Conservation (phyloP, 2,113 vertebrate genomes). For the Prinia subflava region DNA sequence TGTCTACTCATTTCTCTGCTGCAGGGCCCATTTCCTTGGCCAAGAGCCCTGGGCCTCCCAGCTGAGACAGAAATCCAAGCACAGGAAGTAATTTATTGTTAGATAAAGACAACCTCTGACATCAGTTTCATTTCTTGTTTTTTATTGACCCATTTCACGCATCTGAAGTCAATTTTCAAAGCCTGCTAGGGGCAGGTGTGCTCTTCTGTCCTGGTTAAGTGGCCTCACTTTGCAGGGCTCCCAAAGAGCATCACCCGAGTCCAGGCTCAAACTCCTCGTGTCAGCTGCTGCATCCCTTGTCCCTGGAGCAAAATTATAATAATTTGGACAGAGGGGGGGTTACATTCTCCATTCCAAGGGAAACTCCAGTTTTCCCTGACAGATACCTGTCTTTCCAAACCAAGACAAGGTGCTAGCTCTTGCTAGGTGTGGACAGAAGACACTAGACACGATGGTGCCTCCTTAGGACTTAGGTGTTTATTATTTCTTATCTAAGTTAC, state of each 20-base stretch:
- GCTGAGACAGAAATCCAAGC: neutral
- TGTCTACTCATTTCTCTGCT: neutral
- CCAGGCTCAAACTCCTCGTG: neutral
- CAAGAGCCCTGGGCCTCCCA: neutral
- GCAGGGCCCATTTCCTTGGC: neutral
- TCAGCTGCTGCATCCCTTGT: neutral
- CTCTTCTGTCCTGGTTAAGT: neutral
- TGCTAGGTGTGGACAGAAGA: no score
- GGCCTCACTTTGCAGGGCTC: neutral
- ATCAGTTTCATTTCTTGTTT: constrained; percentile 52
- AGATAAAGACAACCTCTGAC: neutral
- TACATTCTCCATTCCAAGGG: no score
- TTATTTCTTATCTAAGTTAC: no score
- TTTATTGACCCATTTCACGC: constrained; percentile 35
- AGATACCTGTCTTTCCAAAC: no score
- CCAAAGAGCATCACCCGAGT: neutral
- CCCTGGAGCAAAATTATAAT: neutral
- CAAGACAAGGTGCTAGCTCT: no score
- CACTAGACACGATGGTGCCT: no score
- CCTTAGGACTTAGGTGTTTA: no score
- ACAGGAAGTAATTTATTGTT: neutral
- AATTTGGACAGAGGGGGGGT: no score
- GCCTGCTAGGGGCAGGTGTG: neutral
- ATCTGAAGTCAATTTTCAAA: constrained; percentile 40
- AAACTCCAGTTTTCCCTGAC: no score